Percentiles rank a stretch among this genome's conserved stretches.
phyloP scores from a whole-genome alignment of 2,797 vertebrate species.

The Propithecus perrieri region DNA sequence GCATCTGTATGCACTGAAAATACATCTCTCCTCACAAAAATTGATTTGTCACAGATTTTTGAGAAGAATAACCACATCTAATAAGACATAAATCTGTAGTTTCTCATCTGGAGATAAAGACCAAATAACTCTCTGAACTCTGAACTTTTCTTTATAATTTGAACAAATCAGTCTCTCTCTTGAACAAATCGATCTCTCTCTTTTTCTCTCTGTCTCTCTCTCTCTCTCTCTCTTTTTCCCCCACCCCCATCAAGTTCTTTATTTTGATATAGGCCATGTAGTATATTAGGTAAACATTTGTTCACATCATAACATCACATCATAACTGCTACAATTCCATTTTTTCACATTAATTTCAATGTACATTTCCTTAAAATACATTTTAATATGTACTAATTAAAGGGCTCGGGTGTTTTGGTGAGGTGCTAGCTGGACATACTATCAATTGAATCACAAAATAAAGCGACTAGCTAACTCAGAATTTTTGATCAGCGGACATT shows the following conservation, averaged over 20 bases:
- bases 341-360: slow-evolving; percentile 29
- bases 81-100: not conserved
- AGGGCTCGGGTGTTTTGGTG: not conserved
- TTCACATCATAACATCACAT: not conserved
- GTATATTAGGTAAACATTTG: not conserved
- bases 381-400: slow-evolving; percentile 17
- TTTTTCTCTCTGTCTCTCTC: no score
- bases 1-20: not conserved
- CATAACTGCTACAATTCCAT: not conserved
- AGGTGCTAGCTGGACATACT: not conserved
- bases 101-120: not conserved
- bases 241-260: not conserved
- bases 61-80: not conserved
- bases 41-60: not conserved
- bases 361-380: slow-evolving; percentile 2
- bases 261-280: not conserved
- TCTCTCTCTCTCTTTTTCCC: not conserved
- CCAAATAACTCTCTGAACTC: not conserved
- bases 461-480: not conserved
- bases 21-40: not conserved
- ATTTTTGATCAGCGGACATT: not conserved
- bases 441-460: slow-evolving; percentile 7
- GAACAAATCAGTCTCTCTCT: not conserved
- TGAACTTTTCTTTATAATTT: not conserved
- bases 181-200: not conserved